These are phyloP conservation scores for Rana temporaria DNA, from an alignment of 2,113 vertebrate genomes.

Conservation along the genomic window DNA sequence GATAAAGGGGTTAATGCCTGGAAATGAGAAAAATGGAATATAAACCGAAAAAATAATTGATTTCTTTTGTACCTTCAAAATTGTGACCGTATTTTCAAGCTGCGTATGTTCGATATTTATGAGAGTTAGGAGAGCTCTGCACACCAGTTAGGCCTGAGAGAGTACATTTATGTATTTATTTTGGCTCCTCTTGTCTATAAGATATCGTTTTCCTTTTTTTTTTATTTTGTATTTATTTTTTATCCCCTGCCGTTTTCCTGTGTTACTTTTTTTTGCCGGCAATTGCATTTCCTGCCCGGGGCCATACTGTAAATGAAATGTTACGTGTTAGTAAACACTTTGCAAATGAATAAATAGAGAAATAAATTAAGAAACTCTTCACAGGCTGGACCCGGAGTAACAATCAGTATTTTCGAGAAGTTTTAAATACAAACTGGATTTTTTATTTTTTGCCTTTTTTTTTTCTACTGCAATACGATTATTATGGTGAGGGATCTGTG, in stretches of 20 bases:
- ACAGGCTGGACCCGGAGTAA: not conserved
- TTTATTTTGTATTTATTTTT: slow-evolving; percentile 47
- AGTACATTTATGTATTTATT: slow-evolving; percentile 55
- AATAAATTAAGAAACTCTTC: slow-evolving; percentile 69
- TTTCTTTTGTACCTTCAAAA: slow-evolving; percentile 34
- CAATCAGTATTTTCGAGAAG: not conserved
- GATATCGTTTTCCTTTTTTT: slow-evolving; percentile 20
- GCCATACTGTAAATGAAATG: slow-evolving; percentile 81
- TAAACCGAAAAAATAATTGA: slow-evolving; percentile 48
- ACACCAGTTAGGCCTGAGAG: slow-evolving; percentile 46
- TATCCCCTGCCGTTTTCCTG: slow-evolving; percentile 60
- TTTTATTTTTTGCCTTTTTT: slow-evolving; percentile 6
- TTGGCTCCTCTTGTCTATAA: slow-evolving; percentile 36
- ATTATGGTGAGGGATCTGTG: slow-evolving; percentile 42
- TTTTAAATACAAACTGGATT: slow-evolving; percentile 16
- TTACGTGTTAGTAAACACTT: slow-evolving; percentile 80
- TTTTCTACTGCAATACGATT: slow-evolving; percentile 39
- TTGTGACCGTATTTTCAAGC: slow-evolving; percentile 52
- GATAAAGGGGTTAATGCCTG: slow-evolving; percentile 16
- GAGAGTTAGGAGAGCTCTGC: slow-evolving; percentile 39
- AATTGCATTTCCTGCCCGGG: slow-evolving; percentile 74
- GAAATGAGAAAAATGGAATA: slow-evolving; percentile 40
- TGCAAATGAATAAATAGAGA: slow-evolving; percentile 80
- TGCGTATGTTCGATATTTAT: slow-evolving; percentile 53
- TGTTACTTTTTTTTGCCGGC: slow-evolving; percentile 67